Evolutionary conservation across 2,113 vertebrate genomes (phyloP).

Genomic region (Barnardius zonarius): DNA sequence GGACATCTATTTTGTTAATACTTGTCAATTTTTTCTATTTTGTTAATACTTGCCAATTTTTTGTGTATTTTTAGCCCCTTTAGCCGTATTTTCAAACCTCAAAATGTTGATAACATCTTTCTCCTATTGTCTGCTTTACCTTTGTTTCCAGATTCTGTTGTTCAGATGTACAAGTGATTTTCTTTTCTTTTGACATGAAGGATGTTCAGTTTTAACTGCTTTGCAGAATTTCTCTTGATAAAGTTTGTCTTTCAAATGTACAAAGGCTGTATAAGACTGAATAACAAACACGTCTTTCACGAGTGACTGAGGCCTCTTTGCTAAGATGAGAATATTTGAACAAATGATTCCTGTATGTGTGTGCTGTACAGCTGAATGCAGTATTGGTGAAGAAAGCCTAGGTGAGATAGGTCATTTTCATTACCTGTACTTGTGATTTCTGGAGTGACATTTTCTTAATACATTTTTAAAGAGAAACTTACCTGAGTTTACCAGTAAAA

Average conservation of each 20-base stretch:
- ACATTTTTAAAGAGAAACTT: not conserved
- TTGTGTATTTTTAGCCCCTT: not conserved
- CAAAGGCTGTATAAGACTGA: not conserved
- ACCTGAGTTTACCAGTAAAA: not conserved
- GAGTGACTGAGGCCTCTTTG: not conserved
- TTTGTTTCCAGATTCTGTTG: not conserved
- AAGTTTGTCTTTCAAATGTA: not conserved
- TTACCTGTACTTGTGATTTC: not conserved
- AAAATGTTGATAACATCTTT: not conserved
- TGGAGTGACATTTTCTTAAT: not conserved
- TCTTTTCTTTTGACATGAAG: not conserved
- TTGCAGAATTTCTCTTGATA: not conserved
- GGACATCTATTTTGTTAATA: not conserved
- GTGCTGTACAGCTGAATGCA: not conserved
- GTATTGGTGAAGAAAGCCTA: not conserved
- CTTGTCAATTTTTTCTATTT: not conserved
- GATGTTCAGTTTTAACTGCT: not conserved
- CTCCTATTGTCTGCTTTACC: not conserved
- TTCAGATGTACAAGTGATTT: not conserved
- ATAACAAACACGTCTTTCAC: not conserved
- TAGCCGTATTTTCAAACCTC: not conserved
- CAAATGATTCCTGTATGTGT: not conserved
- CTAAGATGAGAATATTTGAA: not conserved
- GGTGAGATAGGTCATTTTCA: not conserved
- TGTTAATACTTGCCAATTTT: not conserved